Percentiles rank a stretch among this genome's conserved stretches.
phyloP scores from a whole-genome alignment of 2,888 invertebrate species.

The Cabera pusaria region DNA sequence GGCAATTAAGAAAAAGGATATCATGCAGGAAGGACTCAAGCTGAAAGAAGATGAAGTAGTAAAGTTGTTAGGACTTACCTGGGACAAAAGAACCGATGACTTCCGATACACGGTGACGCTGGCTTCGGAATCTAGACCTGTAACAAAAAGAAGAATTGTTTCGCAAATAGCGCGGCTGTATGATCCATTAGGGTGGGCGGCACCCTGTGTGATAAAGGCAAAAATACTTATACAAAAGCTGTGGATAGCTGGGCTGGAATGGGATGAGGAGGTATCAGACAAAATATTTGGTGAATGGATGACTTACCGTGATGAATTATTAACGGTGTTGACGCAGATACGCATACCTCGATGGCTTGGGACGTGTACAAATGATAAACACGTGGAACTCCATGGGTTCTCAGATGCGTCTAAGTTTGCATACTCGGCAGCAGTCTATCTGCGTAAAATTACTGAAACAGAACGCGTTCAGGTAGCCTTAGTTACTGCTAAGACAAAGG shows the following conservation, averaged over 20 bases:
- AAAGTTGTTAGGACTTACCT: slow-evolving; percentile 38
- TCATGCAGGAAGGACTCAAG: slow-evolving; percentile 30
- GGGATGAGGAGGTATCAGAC: slow-evolving; percentile 35
- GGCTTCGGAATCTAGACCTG: slow-evolving; percentile 17
- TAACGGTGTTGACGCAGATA: slow-evolving; percentile 3
- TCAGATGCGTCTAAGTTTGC: slow-evolving; percentile 28
- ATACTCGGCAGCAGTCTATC: slow-evolving; percentile 27
- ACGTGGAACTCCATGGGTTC: slow-evolving; percentile 30
- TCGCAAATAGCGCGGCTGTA: slow-evolving; percentile 39
- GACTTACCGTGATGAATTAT: slow-evolving; percentile 3
- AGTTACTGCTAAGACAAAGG: slow-evolving; percentile 18
- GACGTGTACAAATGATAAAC: slow-evolving; percentile 1
- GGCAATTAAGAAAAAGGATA: slow-evolving; percentile 30
- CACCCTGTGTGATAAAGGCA: slow-evolving; percentile 33
- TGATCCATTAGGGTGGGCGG: slow-evolving; percentile 43
- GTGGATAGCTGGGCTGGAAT: slow-evolving; percentile 37
- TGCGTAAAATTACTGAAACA: slow-evolving; percentile 16
- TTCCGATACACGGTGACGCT: slow-evolving; percentile 35
- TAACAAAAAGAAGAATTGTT: slow-evolving; percentile 42
- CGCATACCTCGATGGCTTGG: slow-evolving; percentile 21
- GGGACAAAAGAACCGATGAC: slow-evolving; percentile 33
- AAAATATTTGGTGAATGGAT: slow-evolving; percentile 13
- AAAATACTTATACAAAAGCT: slow-evolving; percentile 42
- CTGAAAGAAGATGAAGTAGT: slow-evolving; percentile 29
- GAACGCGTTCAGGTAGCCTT: slow-evolving; percentile 7